Base-by-base conservation (phyloP, 2,888 invertebrate species). In the Agonopterix heracliana region DNA sequence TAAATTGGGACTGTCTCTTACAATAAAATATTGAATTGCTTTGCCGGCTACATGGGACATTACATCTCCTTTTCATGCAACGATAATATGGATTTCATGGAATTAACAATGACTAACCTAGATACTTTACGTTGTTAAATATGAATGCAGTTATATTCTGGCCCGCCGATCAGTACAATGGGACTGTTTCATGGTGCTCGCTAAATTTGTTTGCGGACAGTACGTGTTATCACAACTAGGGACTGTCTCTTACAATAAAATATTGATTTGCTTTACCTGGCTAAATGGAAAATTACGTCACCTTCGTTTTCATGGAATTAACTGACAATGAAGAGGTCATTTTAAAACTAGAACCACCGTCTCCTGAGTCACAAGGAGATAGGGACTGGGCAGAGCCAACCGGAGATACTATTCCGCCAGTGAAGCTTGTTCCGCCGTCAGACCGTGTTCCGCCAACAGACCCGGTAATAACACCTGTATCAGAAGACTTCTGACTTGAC, bases 1-100 rank as follows among this genome's bases (percentile, higher is more conserved):
- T 36, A 14, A 46, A 38, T 46, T 13, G 46, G 46, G 46, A 46
- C 46, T 46, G 40, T 46, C 46, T 46, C 46, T 26, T 40, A 46
- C 14, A 40, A 26, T 35, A 35, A 8, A 42, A 7, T 42, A 12
- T 9, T 42, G 13, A 13, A 14, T 42, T 7, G 17, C 42, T 42
- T 9, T 3, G 10, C 17, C 17, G 42, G 3, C 14, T 40, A 40
- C 40, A 40, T 40, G 40, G 11, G 40, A 40, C 40, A n/a, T 40
- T 9, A 40, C n/a, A n/a, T 40, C 9, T 40, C 40, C n/a, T 4
- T 40, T 40, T 40, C 40, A 40, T 7, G n/a, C 11, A 40, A 9
- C 40, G 40, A 9, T n/a, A 4, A 9, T 40, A 40, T 40, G 40
- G 40, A 40, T n/a, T n/a, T n/a, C n/a, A n/a, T n/a, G n/a, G n/a